phyloP scores from a whole-genome alignment of 2,113 vertebrate species.

The Callipepla squamata region DNA sequence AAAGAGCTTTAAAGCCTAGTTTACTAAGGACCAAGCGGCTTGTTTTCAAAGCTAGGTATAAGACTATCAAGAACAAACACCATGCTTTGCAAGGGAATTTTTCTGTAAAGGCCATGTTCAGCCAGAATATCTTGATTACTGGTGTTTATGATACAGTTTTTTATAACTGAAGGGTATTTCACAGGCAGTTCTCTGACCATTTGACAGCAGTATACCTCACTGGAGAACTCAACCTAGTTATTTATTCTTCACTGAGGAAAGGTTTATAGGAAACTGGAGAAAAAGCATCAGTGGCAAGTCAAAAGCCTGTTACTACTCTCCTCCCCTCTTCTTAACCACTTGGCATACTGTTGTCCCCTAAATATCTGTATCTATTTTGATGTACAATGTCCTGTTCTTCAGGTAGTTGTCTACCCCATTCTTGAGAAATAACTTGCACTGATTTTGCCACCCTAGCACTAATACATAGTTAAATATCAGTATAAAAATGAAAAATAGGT shows the following conservation, averaged over 20 bases:
- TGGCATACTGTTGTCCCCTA: neutral
- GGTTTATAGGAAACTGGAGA: neutral
- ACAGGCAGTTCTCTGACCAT: neutral
- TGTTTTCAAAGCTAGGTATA: neutral
- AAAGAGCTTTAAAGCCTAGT: neutral
- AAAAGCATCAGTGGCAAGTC: neutral
- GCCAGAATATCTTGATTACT: neutral
- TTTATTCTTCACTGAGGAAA: neutral
- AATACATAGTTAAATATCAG: neutral
- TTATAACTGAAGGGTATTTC: neutral
- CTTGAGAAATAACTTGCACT: neutral
- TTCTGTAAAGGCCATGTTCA: neutral
- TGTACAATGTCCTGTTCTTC: neutral
- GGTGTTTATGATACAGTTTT: neutral
- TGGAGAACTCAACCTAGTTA: neutral
- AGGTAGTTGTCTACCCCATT: neutral
- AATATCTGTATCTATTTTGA: neutral
- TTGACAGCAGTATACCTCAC: neutral
- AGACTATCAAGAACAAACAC: neutral
- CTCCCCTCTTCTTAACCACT: neutral
- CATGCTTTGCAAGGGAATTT: neutral
- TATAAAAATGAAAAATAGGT: neutral
- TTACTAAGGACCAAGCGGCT: neutral
- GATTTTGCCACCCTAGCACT: neutral
- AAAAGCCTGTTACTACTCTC: neutral